Conservation (phyloP, 2,113 vertebrate species). For the Tyto alba region DNA sequence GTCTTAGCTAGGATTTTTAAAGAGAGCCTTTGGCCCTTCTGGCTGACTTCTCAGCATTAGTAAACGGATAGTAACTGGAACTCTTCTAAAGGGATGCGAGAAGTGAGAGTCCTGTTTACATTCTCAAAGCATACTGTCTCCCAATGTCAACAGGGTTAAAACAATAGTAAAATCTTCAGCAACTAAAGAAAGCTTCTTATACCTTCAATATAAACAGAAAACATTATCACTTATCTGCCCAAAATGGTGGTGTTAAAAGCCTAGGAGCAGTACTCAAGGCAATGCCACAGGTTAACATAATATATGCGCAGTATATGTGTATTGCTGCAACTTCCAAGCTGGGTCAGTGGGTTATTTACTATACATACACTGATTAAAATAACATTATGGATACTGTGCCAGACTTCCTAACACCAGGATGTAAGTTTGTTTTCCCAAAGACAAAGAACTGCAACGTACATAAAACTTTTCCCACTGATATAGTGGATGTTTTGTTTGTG, state of each 20-base stretch:
- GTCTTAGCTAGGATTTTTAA: neutral
- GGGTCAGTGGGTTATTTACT: neutral
- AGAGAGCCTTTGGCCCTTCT: neutral
- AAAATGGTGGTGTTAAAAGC: neutral
- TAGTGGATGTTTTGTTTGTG: neutral
- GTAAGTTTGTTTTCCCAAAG: neutral
- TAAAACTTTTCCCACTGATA: constrained; percentile 5
- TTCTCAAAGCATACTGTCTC: neutral
- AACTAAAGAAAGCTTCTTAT: neutral
- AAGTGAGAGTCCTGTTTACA: neutral
- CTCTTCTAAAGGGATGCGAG: neutral
- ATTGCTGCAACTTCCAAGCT: neutral
- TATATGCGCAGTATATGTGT: neutral
- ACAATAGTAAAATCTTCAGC: neutral
- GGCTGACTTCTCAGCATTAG: neutral
- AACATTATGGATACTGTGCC: neutral
- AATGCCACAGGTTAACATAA: neutral
- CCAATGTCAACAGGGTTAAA: neutral
- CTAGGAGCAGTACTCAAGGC: neutral
- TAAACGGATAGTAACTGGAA: neutral
- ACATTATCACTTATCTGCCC: neutral
- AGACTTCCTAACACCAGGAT: neutral
- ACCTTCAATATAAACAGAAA: neutral
- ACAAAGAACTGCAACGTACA: neutral
- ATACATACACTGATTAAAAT: neutral